Evolutionary conservation across 2,113 vertebrate genomes (phyloP), one percentile per base, ranked within the genome.

Genomic region (Callospermophilus lateralis): DNA sequence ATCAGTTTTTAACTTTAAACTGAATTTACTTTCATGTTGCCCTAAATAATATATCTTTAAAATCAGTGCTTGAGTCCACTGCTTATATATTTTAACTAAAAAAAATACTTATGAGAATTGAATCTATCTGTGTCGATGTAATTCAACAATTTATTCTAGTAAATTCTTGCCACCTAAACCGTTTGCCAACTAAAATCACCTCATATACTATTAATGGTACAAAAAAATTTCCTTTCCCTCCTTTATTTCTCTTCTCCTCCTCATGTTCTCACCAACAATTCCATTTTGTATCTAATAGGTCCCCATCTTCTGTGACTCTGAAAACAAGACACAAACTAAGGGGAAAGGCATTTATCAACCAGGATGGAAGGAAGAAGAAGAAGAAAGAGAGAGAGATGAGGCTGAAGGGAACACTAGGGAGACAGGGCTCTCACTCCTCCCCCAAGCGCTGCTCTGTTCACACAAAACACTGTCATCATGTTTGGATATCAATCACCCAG

Each of bases 1-100:
- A 45, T 79, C 55, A 84, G 72, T 37, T 83, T 90, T 95, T 84
- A 83, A 72, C 81, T 90, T 79, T 58, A 83, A 90, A 70, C 4
- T 65, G 37, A 81, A 58, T 65, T 77, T 96, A 73, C 32, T 48
- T 87, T 78, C 83, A 20, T 90, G 11, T 93, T 65, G 15, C 65
- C 37, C 53, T 48, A 77, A 70, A 86, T 84, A 79, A 70, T 83
- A 48, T 39, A 74, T 55, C 51, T 86, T 81, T 34, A 65, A 86
- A 32, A 89, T 63, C 45, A 72, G 61, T 58, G 6, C 17, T 90
- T 77, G 55, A 61, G 86, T 22, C 3, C 48, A 10, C 13, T 51
- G 53, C 11, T 93, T 53, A 68, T 48, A 61, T 37, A 77, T 30
- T n/a, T 61, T 61, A 63, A 26, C 61, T 63, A 63, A 63, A 28